Conservation (phyloP, 2,113 vertebrate genomes). For the Engraulis encrasicolus region DNA sequence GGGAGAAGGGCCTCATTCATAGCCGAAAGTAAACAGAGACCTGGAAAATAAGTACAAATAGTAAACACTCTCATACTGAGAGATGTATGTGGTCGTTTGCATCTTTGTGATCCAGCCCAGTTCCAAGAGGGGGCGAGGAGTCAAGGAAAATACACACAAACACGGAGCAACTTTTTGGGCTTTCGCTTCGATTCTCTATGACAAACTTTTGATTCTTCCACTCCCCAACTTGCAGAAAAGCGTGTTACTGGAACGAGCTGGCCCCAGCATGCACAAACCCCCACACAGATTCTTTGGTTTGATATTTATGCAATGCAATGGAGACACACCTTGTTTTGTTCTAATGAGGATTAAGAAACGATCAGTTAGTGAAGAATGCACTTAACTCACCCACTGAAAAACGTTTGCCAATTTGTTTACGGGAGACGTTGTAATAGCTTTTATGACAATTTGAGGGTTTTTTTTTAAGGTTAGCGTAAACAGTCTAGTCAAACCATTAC, state of each 20-base stretch:
- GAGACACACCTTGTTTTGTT: slow-evolving; percentile 11
- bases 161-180: too few relatives aligned
- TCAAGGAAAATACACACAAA: slow-evolving; percentile 22
- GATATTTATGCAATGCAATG: neutral
- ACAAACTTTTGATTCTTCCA: slow-evolving; percentile 22
- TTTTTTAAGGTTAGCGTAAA: neutral
- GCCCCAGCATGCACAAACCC: neutral
- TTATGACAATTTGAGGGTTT: too few relatives aligned
- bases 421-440: too few relatives aligned
- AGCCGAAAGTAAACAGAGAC: slow-evolving; percentile 27
- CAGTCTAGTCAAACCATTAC: neutral
- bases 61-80: slow-evolving; percentile 28
- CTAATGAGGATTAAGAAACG: neutral
- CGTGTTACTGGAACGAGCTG: slow-evolving; percentile 10
- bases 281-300: slow-evolving; percentile 14
- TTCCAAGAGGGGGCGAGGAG: slow-evolving; percentile 18
- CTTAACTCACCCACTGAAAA: neutral
- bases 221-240: neutral
- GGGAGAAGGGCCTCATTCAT: slow-evolving; percentile 31
- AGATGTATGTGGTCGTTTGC: slow-evolving; percentile 10
- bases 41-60: slow-evolving; percentile 35
- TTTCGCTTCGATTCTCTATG: slow-evolving; percentile 14
- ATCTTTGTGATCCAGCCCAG: slow-evolving; percentile 15
- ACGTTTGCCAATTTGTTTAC: neutral
- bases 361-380: neutral